Base-by-base conservation (phyloP, 2,888 invertebrate species). In the Cosmia pyralina region DNA sequence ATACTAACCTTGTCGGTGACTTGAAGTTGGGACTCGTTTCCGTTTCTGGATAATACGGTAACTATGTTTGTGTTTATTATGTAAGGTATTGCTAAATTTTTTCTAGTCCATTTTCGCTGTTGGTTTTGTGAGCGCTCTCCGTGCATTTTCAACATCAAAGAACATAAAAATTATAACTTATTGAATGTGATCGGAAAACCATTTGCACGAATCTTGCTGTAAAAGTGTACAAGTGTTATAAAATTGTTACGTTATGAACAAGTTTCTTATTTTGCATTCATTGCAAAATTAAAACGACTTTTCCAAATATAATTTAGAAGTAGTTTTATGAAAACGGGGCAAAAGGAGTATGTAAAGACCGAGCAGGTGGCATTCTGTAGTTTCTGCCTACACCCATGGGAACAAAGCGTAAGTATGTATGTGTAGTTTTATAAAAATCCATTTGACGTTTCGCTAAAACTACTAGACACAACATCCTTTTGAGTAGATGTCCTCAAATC, bases 1-100 rank as follows among this genome's bases (percentile, higher is more conserved):
- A 74, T 57, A 58, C 63, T 85, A 84, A 84, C 82, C 86, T 84
- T 84, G 79, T 69, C 76, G 69, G 63, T 71, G 72, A 76, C 77
- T 84, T 75, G 70, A 79, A 86, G 77, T 79, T 77, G 62, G 72
- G 69, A 73, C 69, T 71, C 70, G 73, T 74, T 85, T 75, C 66
- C 72, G 75, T 76, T 84, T 79, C 79, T 75, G 50, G 22, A 69
- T 71, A 70, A 81, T 53, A 64, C 34, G 57, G 59, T 66, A 58
- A 75, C 74, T 73, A 73, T 74, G 63, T 76, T 57, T 75, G 55
- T 72, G 58, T 75, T 80, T 70, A 64, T 64, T 64, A 71, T 69
- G 44, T 62, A 73, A 41, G 48, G 44, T 81, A 60, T 59, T 79
- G 53, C 38, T 7, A 64, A 79, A 48, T 53, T 65, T 59, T 38